Evolutionary conservation across 2,888 invertebrate genomes (phyloP).

Genomic region (Salpingus planirostris): DNA sequence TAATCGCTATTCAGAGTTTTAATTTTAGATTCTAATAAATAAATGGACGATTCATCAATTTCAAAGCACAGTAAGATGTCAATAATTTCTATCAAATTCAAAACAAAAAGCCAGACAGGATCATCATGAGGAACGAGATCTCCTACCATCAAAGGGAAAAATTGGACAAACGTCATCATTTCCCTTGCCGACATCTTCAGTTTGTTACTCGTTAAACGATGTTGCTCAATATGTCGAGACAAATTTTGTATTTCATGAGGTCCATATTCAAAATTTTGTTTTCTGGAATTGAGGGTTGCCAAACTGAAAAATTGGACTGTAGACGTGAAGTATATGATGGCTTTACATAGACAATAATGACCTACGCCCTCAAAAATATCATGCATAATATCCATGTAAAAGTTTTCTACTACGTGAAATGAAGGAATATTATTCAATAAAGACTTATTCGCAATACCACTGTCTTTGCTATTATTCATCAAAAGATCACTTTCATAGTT

Average conservation of each 20-base stretch:
- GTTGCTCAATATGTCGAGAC: conserved; percentile 12
- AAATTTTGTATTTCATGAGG: conserved; percentile 18
- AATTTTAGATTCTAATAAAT: conserved; percentile 9
- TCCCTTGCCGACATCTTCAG: conserved; percentile 22
- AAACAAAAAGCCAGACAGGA: conserved; percentile 19
- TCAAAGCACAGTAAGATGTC: conserved; percentile 17
- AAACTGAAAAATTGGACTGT: conserved; percentile 17
- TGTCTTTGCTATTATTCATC: conserved; percentile 6
- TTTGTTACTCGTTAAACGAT: conserved; percentile 12
- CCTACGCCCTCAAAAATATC: conserved; percentile 6
- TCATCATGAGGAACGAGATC: conserved; percentile 22
- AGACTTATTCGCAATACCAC: conserved; percentile 11
- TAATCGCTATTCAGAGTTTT: conserved; percentile 14
- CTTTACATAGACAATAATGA: conserved; percentile 17
- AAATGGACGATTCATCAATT: conserved; percentile 6
- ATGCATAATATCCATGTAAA: conserved; percentile 18
- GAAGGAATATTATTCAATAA: conserved; percentile 19
- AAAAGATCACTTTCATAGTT: conserved; percentile 15
- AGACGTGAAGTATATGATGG: conserved; percentile 15
- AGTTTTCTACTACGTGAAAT: conserved; percentile 18
- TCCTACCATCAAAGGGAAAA: conserved; percentile 21
- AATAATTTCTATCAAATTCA: conserved; percentile 20
- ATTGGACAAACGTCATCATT: conserved; percentile 20
- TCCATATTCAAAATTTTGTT: conserved; percentile 21
- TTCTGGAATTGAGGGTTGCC: conserved; percentile 18